Evolutionary conservation across 2,797 vertebrate genomes (phyloP).

Genomic region (Xenops minutus): DNA sequence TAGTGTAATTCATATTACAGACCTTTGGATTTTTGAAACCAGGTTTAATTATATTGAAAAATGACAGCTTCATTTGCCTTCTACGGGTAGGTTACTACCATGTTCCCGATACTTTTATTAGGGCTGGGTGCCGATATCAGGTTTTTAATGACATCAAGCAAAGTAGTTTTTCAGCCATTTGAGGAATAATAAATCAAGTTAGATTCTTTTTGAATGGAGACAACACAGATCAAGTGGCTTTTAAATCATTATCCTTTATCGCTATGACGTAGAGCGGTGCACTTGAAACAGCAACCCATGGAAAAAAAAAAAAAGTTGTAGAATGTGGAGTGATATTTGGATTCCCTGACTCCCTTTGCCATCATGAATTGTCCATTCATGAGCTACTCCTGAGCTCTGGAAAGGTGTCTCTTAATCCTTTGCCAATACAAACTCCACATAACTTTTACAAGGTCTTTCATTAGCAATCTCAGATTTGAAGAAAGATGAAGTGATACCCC

Average conservation of each 20-base stretch:
- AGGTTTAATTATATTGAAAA: slow-evolving; percentile 78
- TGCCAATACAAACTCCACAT: slow-evolving; percentile 55
- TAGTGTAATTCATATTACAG: slow-evolving; percentile 81
- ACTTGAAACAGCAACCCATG: slow-evolving; percentile 3
- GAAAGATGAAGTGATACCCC: slow-evolving; percentile 11
- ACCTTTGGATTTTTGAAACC: slow-evolving; percentile 76
- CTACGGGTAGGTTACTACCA: slow-evolving; percentile 53
- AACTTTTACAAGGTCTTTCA: slow-evolving; percentile 58
- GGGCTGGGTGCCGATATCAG: slow-evolving; percentile 54
- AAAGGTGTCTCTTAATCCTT: slow-evolving; percentile 65
- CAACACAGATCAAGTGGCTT: slow-evolving; percentile 64
- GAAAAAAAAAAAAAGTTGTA: neutral
- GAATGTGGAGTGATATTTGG: slow-evolving; percentile 21
- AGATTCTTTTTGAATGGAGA: slow-evolving; percentile 62
- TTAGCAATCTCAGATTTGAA: slow-evolving; percentile 45
- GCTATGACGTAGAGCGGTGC: slow-evolving; percentile 21
- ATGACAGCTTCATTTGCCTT: slow-evolving; percentile 77
- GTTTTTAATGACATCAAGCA: slow-evolving; percentile 66
- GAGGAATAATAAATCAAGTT: slow-evolving; percentile 68
- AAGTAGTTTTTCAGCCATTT: slow-evolving; percentile 68
- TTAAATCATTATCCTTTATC: slow-evolving; percentile 65
- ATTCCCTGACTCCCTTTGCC: slow-evolving; percentile 42
- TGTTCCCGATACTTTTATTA: slow-evolving; percentile 66
- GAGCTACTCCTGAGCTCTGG: slow-evolving; percentile 56
- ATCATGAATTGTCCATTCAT: slow-evolving; percentile 62